Evolutionary conservation across 2,113 vertebrate genomes (phyloP), one percentile per base, ranked within the genome.

Genomic region (Callorhinus ursinus): DNA sequence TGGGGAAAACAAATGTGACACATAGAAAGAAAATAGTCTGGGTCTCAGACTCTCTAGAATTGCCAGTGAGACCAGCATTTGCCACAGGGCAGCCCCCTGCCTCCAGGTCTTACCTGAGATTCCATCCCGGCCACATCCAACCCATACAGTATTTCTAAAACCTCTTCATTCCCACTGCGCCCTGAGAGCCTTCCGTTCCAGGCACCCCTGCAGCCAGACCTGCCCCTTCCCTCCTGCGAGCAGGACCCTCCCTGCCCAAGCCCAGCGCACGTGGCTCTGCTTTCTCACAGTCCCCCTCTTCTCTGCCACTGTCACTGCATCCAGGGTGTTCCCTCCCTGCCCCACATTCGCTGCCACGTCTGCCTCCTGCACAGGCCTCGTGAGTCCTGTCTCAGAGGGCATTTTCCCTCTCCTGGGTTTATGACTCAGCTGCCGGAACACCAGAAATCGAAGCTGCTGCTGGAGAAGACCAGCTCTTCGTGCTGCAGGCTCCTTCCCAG

Each of bases 1-100:
- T 10, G 36, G 74, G n/a, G 90, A 57, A 92, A 96, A 89, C 92
- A 95, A 92, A 96, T 71, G 83, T 55, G 71, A 95, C 95, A 36
- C 69, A 31, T 10, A 67, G 74, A 77, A 26, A 69, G 67, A 83
- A 77, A 71, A 69, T 22, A 74, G 33, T 39, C 65, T 51, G 33
- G 49, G 21, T 59, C 51, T 92, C 57, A 86, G 59, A 63, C 67
- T 61, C 33, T 8, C 74, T 36, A 46, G 71, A 91, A 88, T 53
- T 74, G 76, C 85, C 76, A 53, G 4, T 74, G 76, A 77, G n/a
- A n/a, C n/a, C 46, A 39, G 49, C 59, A 2, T 42, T 31, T 7
- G 16, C 63, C 2, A 7, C 5, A 53, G 42, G 26, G 15, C 39
- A 67, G 3, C 31, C 39, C 18, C 51, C 33, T 33, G 72, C 57